Percentiles rank a stretch among this genome's conserved stretches.
Evolutionary conservation across 2,797 vertebrate genomes (phyloP).

Genomic region (Pseudocheirus occidentalis): DNA sequence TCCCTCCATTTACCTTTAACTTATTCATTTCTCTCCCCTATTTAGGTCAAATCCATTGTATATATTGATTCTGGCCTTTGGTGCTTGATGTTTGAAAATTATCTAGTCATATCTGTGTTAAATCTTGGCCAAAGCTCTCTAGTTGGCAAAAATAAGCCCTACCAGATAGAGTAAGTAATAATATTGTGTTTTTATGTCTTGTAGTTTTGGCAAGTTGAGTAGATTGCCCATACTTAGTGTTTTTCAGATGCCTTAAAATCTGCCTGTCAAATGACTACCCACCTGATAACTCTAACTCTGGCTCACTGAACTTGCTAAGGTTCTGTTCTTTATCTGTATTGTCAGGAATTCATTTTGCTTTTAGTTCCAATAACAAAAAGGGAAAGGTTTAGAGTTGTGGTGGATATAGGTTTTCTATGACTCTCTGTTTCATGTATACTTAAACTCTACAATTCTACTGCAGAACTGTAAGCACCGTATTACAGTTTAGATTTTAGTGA

Average conservation of each 20-base stretch:
- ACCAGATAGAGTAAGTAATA: not conserved
- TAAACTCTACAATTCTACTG: constrained; percentile 47
- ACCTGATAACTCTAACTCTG: not conserved
- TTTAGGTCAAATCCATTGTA: not conserved
- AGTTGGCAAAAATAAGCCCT: not conserved
- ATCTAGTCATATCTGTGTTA: not conserved
- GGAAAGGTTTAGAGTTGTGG: constrained; percentile 36
- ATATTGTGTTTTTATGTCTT: not conserved
- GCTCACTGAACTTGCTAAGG: not conserved
- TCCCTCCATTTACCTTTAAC: not conserved
- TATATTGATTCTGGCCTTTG: not conserved
- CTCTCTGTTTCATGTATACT: constrained; percentile 45
- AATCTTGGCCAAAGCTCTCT: not conserved
- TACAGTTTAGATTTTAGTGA: constrained; percentile 2
- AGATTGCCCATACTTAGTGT: not conserved
- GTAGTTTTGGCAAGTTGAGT: not conserved
- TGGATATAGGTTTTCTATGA: constrained; percentile 1
- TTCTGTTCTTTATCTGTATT: constrained; percentile 50
- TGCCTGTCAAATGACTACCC: not conserved
- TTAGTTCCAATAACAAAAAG: constrained; percentile 45
- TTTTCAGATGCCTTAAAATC: not conserved
- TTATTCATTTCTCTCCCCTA: not conserved
- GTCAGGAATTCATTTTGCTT: constrained; percentile 59
- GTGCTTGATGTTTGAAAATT: not conserved
- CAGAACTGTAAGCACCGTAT: not conserved